These are phyloP conservation scores for Venusia cambrica DNA, from an alignment of 2,888 invertebrate species.

Conservation along the genomic window DNA sequence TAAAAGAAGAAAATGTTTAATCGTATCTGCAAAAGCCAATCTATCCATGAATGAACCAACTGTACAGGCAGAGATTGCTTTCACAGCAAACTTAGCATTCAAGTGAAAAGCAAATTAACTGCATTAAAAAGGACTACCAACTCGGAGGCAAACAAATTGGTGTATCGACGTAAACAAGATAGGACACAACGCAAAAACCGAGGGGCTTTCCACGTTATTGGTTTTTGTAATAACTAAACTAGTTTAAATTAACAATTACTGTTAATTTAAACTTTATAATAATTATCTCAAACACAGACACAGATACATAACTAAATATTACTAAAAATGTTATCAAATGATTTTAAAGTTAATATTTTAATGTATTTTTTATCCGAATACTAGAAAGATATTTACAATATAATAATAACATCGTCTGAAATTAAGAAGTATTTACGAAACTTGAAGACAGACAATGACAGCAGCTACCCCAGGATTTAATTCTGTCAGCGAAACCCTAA, in stretches of 20 bases:
- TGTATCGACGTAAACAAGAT: constrained; percentile 13
- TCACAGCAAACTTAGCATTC: constrained; percentile 10
- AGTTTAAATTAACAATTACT: no score
- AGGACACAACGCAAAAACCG: constrained; percentile 5
- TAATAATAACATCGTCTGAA: no score
- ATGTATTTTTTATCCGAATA: no score
- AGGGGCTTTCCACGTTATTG: no score
- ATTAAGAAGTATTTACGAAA: no score
- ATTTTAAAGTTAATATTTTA: no score
- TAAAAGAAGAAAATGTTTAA: background rate
- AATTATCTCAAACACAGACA: no score
- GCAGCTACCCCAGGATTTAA: constrained; percentile 4
- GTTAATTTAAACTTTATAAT: no score
- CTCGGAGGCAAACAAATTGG: constrained; percentile 18
- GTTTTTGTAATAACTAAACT: no score
- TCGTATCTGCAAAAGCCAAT: background rate
- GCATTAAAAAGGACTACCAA: constrained; percentile 12
- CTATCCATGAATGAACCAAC: background rate
- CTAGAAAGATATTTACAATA: no score
- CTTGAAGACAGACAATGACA: constrained; percentile 1
- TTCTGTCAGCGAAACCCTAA: constrained; percentile 11
- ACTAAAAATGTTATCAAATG: no score
- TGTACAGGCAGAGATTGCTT: constrained; percentile 6
- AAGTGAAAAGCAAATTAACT: constrained; percentile 19
- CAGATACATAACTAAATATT: no score